phyloP scores from a whole-genome alignment of 2,113 vertebrate genomes.

The Ellobius talpinus region DNA sequence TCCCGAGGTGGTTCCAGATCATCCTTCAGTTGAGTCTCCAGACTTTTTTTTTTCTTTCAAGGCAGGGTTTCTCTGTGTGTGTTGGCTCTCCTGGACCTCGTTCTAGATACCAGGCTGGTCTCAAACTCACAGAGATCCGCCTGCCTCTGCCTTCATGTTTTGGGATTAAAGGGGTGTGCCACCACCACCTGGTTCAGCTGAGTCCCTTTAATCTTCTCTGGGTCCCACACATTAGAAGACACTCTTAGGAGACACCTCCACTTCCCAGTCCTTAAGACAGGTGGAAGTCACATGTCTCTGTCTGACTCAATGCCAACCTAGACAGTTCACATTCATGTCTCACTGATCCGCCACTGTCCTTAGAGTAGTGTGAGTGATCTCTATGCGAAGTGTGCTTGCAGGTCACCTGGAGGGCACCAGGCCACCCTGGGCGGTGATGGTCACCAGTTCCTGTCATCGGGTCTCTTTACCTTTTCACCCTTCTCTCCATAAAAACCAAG shows the following conservation, averaged over 20 bases:
- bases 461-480: conserved; percentile 88
- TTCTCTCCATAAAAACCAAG: conserved; percentile 88
- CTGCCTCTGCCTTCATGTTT: background rate
- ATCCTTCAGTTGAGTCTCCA: background rate
- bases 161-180: background rate
- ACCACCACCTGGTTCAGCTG: background rate
- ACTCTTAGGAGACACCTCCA: background rate
- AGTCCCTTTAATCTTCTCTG: background rate
- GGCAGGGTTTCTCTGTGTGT: background rate
- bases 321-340: background rate
- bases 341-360: no score
- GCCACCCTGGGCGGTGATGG: rapidly evolving
- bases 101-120: background rate
- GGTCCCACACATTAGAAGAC: background rate
- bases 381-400: background rate
- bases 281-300: background rate
- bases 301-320: background rate
- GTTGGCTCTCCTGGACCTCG: background rate
- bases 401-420: background rate
- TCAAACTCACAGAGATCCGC: background rate
- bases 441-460: background rate
- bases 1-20: background rate
- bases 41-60: background rate
- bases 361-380: background rate
- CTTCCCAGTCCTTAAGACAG: background rate